Conservation (phyloP, 2,888 invertebrate genomes). For the Drosophila parthenogenetica region DNA sequence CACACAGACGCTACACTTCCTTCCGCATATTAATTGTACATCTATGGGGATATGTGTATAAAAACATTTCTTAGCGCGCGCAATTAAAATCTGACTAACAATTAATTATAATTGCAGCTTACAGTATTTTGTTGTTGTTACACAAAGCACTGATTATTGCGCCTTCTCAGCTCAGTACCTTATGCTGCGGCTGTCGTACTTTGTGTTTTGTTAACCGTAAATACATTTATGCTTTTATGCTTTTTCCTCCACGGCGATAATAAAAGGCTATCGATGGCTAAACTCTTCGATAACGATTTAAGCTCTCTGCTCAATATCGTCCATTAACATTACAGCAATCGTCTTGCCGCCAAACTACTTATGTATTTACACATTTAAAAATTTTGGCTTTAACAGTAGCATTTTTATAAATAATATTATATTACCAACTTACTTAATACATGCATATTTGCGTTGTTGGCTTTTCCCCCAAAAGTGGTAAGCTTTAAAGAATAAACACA, state of each 20-base stretch:
- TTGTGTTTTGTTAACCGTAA: slow-evolving; percentile 55
- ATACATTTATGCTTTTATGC: slow-evolving; percentile 62
- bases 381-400: not conserved
- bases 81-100: slow-evolving; percentile 36
- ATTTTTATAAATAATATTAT: too few relatives aligned
- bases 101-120: slow-evolving; percentile 24
- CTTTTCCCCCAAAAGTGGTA: not conserved
- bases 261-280: slow-evolving; percentile 30
- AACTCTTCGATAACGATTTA: slow-evolving; percentile 25
- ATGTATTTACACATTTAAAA: not conserved
- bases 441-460: too few relatives aligned
- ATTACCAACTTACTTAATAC: too few relatives aligned
- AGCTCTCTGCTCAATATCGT: slow-evolving; percentile 14
- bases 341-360: not conserved
- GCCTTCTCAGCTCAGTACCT: slow-evolving; percentile 16
- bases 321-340: slow-evolving; percentile 12
- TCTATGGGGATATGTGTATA: slow-evolving; percentile 10
- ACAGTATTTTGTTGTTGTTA: slow-evolving; percentile 24
- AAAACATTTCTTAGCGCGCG: slow-evolving; percentile 41
- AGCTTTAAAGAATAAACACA: not conserved
- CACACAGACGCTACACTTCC: slow-evolving; percentile 20
- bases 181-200: slow-evolving; percentile 37
- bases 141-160: slow-evolving; percentile 5
- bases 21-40: slow-evolving; percentile 22
- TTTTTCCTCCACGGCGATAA: slow-evolving; percentile 34